Conservation (phyloP, 2,113 vertebrate species). For the Geothlypis trichas region DNA sequence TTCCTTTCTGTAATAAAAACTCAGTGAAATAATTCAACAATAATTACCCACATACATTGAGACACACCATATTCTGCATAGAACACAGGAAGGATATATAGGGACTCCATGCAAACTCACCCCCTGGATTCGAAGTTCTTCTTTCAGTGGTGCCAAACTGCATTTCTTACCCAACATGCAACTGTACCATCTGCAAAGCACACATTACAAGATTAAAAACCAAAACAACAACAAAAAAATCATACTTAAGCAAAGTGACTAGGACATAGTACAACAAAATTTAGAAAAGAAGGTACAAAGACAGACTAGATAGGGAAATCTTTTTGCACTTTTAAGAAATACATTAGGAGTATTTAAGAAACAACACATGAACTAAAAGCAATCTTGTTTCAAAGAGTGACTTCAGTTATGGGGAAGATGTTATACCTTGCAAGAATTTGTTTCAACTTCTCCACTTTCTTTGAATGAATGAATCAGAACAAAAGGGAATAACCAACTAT, state of each 20-base stretch:
- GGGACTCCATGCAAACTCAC: constrained; percentile 72
- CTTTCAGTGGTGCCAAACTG: constrained; percentile 93
- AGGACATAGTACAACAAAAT: neutral
- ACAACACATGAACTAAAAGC: neutral
- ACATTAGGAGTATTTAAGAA: neutral
- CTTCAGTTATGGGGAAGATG: neutral
- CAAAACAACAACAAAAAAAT: neutral
- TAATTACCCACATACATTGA: neutral
- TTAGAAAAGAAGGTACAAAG: neutral
- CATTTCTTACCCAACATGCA: constrained; percentile 99
- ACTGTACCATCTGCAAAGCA: constrained; percentile 91
- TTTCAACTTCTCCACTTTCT: neutral
- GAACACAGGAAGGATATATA: neutral
- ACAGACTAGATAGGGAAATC: neutral
- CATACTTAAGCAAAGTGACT: neutral
- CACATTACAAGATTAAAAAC: neutral
- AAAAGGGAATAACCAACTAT: neutral
- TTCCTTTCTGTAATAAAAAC: neutral
- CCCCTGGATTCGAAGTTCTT: constrained; percentile 93
- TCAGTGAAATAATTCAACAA: neutral
- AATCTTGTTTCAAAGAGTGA: neutral
- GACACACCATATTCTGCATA: neutral
- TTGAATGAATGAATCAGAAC: neutral
- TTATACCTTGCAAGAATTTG: neutral
- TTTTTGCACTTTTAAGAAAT: neutral